Evolutionary conservation across 2,888 invertebrate genomes (phyloP), one percentile per base, ranked within the genome.

Genomic region (Polyommatus icarus): DNA sequence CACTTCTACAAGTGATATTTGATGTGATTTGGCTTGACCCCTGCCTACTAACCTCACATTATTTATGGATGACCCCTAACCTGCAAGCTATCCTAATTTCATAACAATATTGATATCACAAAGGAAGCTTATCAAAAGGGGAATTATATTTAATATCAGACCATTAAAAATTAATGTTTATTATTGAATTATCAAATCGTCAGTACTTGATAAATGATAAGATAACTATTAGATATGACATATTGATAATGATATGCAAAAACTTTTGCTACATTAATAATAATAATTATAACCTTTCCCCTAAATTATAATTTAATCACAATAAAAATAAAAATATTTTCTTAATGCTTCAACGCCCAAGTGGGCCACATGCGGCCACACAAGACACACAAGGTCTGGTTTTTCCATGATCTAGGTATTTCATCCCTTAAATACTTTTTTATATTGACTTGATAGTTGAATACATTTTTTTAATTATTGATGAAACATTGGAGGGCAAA

Each of bases 131-230:
- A 72, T 72, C 40, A 72, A 40, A 20, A 10, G 40, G n/a, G n/a
- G 40, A 7, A 40, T 40, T n/a, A 72, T 40, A 10, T 36, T 36
- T 20, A 8, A 20, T 32, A 71, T 18, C 32, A 15, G 40, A 0
- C 72, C 36, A 40, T 72, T 40, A 40, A 72, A 36, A 40, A 3
- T 1, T 40, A 18, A 71, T 40, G 40, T 40, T 40, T 40, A 72
- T 40, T 72, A 40, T 20, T 10, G 10, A 54, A 72, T 72, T 72
- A 72, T 72, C 72, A 71, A 8, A 18, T 40, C 0, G 10, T 12
- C 12, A 36, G 18, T 36, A n/a, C 4, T 72, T 72, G 72, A 72
- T 72, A 72, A 72, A 4, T 72, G 72, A 72, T 72, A 72, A 72
- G 10, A 18, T 72, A 20, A 20, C 20, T 10, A 6, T n/a, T 36